Evolutionary conservation across 2,888 invertebrate genomes (phyloP).

Genomic region (Drymonia ruficornis): DNA sequence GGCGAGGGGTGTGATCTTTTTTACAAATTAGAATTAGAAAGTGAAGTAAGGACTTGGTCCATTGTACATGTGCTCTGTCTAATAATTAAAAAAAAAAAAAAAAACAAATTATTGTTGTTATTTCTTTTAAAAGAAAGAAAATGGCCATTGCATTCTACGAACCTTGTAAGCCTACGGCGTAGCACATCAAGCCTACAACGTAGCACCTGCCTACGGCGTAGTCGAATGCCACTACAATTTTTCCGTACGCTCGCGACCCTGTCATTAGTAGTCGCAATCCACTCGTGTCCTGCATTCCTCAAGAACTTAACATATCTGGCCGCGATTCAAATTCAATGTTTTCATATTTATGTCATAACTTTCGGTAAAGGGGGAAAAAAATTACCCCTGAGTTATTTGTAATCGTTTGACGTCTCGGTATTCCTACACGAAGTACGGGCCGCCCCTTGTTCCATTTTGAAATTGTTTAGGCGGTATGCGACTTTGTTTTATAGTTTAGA

Average conservation of each 20-base stretch:
- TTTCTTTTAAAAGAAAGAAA: no score
- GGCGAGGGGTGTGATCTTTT: no score
- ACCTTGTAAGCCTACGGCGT: constrained; percentile 28
- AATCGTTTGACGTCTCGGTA: constrained; percentile 78
- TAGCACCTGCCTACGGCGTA: constrained; percentile 74
- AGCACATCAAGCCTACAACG: constrained; percentile 49
- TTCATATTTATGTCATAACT: constrained; percentile 80
- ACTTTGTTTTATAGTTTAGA: constrained; percentile 67
- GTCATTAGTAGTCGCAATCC: constrained; percentile 66
- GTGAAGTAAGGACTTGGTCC: no score
- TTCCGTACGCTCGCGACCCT: constrained; percentile 42
- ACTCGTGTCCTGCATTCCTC: constrained; percentile 61
- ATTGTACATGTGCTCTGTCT: no score
- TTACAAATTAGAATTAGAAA: no score
- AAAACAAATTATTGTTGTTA: no score
- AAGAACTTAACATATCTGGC: constrained; percentile 78
- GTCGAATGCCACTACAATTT: constrained; percentile 36
- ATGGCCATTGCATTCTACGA: no score
- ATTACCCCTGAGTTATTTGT: constrained; percentile 78
- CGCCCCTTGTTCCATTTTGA: constrained; percentile 69
- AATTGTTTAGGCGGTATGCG: constrained; percentile 74
- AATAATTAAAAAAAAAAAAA: no score
- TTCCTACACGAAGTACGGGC: constrained; percentile 75
- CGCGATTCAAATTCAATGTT: constrained; percentile 79
- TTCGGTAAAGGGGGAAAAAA: constrained; percentile 74